These are phyloP conservation scores for Gephyroberyx darwinii DNA, from an alignment of 2,797 vertebrate species.

Conservation along the genomic window DNA sequence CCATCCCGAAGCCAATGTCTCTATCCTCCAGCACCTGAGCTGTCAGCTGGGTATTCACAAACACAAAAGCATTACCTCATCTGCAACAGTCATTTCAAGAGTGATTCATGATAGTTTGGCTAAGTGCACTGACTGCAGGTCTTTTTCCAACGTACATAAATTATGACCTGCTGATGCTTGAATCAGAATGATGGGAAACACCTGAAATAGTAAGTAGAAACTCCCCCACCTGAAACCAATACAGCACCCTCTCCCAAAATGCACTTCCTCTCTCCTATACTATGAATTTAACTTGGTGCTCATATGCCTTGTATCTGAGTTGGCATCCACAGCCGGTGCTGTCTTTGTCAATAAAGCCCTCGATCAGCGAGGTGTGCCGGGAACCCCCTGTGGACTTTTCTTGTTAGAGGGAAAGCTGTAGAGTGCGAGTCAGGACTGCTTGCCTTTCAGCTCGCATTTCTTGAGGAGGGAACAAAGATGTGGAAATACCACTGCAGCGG, in stretches of 20 bases:
- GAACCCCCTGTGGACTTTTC: conserved; percentile 32
- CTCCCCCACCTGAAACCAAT: not conserved
- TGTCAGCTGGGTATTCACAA: conserved; percentile 83
- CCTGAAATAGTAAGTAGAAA: not conserved
- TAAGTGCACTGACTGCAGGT: too few relatives aligned
- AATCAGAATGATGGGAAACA: not conserved
- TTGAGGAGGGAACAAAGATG: conserved; percentile 21
- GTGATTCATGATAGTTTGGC: too few relatives aligned
- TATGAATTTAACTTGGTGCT: not conserved
- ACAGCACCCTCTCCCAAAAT: not conserved
- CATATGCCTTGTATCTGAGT: conserved; percentile 10
- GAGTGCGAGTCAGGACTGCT: conserved; percentile 26
- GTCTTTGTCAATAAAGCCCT: conserved; percentile 41
- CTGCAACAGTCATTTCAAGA: not conserved
- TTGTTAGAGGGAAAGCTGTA: conserved; percentile 33
- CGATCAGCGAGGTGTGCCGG: conserved; percentile 25
- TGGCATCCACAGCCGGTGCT: conserved; percentile 44
- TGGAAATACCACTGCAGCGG: not conserved
- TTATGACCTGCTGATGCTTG: not conserved
- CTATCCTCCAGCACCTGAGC: conserved; percentile 94
- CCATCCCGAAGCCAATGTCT: conserved; percentile 92
- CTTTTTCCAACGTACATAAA: not conserved
- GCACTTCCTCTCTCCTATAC: not conserved
- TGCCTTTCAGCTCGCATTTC: conserved; percentile 11
- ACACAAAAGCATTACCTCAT: conserved; percentile 30